Evolutionary conservation across 2,797 vertebrate genomes (phyloP), one percentile per base, ranked within the genome.

Genomic region (Echiichthys vipera): DNA sequence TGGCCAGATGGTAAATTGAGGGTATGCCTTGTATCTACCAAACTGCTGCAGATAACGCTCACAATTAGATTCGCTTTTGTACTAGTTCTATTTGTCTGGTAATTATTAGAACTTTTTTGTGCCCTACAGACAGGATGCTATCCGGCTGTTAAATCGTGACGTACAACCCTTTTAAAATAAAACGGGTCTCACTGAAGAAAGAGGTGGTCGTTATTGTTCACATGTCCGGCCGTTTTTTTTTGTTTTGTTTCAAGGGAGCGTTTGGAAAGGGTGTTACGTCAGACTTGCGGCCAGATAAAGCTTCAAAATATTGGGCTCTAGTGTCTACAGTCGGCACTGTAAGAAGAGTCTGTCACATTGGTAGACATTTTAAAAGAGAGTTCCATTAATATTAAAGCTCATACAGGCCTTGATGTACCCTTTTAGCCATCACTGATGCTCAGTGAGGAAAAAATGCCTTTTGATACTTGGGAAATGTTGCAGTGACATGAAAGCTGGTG

Each of bases 1-100:
- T 3, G 72, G 69, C 36, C 53, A 65, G 32, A 68, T 56, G 69
- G 55, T 42, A 59, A 77, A 64, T 66, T 76, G 43, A 69, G 22
- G 20, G 7, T 36, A 30, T 57, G 49, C 1, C 18, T 69, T 29
- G 39, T 69, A 57, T 59, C 36, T 45, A 47, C 30, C 18, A 53
- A 49, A 22, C 45, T 53, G 30, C 65, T 47, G 61, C 24, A 65
- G 30, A 46, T 36, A 37, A 58, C 22, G 24, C 10, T 34, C 10
- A 46, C 11, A 29, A 25, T 54, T 13, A 37, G 22, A 29, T 36
- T 11, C 14, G 22, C 9, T 22, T 57, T 66, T 3, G 1, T 11
- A 24, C 18, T 36, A 45, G 40, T 50, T 55, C 11, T 34, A 20
- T 13, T 51, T 27, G 12, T 7, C 42, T 27, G 5, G 7, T 43